phyloP scores from a whole-genome alignment of 1,140 invertebrate genomes.

The Megalonaias nervosa region DNA sequence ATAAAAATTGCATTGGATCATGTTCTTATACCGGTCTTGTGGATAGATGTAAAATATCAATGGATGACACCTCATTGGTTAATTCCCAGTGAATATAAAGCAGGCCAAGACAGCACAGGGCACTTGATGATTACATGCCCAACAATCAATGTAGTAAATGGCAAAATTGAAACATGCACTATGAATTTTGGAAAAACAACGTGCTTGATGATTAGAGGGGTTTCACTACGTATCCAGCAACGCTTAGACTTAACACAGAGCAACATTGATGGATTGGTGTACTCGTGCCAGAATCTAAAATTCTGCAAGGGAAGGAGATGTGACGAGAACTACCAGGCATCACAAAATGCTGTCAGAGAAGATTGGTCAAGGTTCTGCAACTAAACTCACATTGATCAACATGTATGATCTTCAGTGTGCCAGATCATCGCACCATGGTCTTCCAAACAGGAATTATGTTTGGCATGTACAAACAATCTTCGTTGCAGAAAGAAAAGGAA shows the following conservation, averaged over 20 bases:
- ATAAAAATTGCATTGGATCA: background rate
- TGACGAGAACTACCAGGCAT: constrained; percentile 2
- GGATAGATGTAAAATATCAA: background rate
- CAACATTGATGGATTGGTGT: constrained; percentile 12
- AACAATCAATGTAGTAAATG: background rate
- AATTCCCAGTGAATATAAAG: constrained; percentile 7
- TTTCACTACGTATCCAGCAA: background rate
- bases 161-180: constrained; percentile 1
- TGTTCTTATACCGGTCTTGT: constrained; percentile 7
- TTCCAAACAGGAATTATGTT: too few species aligned
- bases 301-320: constrained; percentile 19
- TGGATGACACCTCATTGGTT: background rate
- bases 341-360: constrained; percentile 18
- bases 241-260: constrained; percentile 3
- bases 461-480: too few species aligned
- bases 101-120: background rate
- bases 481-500: too few species aligned
- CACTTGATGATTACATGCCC: constrained; percentile 4
- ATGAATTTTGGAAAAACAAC: background rate
- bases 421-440: too few species aligned
- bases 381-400: too few species aligned
- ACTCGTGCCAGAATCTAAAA: constrained; percentile 8
- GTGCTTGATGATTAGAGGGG: background rate
- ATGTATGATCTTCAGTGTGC: too few species aligned
- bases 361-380: background rate